Base-by-base conservation (phyloP, 2,113 vertebrate species). In the Eulemur rufifrons region DNA sequence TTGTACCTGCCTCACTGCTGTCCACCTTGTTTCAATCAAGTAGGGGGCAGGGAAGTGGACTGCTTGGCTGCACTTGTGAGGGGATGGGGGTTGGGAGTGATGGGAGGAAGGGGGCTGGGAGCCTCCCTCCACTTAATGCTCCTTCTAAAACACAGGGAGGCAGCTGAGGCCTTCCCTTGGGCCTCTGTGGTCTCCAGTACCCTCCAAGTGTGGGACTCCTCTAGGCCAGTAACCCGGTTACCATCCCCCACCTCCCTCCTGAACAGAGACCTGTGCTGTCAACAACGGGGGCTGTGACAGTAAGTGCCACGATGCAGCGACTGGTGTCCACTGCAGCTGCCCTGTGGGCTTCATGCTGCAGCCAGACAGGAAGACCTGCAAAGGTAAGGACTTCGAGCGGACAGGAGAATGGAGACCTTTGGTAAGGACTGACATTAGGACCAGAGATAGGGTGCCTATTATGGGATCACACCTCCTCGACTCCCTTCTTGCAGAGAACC, bases 271-370 rank as follows among this genome's bases (percentile, higher is more conserved):
- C 2, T 99, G 99, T 61, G 99, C 99, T 5, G 99, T 99, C 97
- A 99, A 99, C 98, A 99, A 99, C 0, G 99, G 99, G 8, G 99
- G 99, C 97, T 99, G 99, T 0, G 99, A 99, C 98, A 99, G 99
- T 98, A 99, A 99, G 61, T 99, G 99, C 98, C 99, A 99, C 1
- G 99, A 99, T 0, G 99, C 99, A 0, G 99, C 99, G 42, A 99
- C 99, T 0, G 99, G 99, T 0, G 99, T 99, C 68, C 99, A 99
- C 98, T 99, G 99, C 98, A 99, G 99, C 99, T 99, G 99, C 97
- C 99, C 99, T 0, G 99, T 99, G 95, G 99, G 99, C 96, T 99
- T 99, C 98, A 99, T 99, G 98, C 98, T 99, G 89, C 99, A 99
- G 97, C 99, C 99, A 0, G 99, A 99, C 98, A 99, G 99, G 97